Evolutionary conservation across 2,797 vertebrate genomes (phyloP).

Genomic region (Fratercula arctica): DNA sequence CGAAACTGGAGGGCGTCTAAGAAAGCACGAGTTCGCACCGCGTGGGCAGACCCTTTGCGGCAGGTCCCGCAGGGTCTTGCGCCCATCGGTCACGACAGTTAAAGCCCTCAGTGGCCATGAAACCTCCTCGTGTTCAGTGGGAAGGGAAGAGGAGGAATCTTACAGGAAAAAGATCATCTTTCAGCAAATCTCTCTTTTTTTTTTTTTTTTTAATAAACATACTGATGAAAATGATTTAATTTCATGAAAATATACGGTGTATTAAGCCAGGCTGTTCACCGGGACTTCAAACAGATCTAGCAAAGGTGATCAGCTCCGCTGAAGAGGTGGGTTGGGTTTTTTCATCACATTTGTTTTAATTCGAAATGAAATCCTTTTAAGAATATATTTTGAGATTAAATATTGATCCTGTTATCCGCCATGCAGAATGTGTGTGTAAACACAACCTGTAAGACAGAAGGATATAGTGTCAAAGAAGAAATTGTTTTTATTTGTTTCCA

Average conservation of each 20-base stretch:
- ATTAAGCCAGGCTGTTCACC: background rate
- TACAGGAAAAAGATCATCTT: background rate
- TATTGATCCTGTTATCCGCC: slow-evolving; percentile 34
- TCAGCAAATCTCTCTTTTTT: background rate
- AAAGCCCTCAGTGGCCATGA: background rate
- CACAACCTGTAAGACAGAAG: background rate
- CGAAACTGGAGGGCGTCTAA: background rate
- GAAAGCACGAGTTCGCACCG: background rate
- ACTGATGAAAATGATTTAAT: background rate
- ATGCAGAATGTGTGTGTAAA: background rate
- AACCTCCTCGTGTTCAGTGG: background rate
- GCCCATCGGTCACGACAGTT: background rate
- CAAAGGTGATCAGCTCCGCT: slow-evolving; percentile 3
- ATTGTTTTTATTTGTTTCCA: slow-evolving; percentile 30
- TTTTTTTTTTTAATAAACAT: background rate
- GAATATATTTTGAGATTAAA: background rate
- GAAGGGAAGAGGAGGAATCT: background rate
- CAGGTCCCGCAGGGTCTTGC: background rate
- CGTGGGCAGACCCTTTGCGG: background rate
- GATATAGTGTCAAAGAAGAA: slow-evolving; percentile 22
- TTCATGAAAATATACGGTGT: background rate
- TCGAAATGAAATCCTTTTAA: slow-evolving; percentile 22
- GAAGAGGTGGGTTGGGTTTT: background rate
- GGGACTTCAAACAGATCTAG: background rate
- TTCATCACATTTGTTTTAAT: slow-evolving; percentile 27